Evolutionary conservation across 2,888 invertebrate genomes (phyloP), one percentile per base, ranked within the genome.

Genomic region (Cantharis rustica): DNA sequence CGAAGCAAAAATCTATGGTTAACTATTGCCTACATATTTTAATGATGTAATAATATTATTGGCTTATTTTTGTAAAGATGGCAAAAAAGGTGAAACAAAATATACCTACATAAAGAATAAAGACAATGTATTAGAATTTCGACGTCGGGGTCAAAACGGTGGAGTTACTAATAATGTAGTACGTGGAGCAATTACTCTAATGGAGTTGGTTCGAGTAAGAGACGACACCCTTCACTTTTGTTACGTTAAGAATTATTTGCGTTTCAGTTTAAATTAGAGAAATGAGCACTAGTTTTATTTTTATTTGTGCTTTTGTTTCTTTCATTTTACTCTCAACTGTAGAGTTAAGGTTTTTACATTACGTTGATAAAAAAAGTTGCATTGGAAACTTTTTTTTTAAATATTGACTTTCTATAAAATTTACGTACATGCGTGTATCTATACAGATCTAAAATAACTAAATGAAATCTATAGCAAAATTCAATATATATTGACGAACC

Each of bases 151-250:
- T 62, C 62, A 20, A 71, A 73, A 76, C 16, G 64, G 69, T 72
- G 68, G 72, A 13, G 31, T 23, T 72, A 69, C 75, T 77, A 75
- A 77, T 77, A 77, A 77, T 75, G 72, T 71, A 77, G 70, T 75
- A 74, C 74, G 81, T 82, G 81, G 78, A 76, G 83, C 82, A 83
- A 83, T 83, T 83, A 83, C 82, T 80, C 81, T 83, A 83, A 83
- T 83, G 83, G 83, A 83, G 75, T 81, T 76, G 76, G 75, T 77
- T 72, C 75, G 71, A 66, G 79, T 75, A 74, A 74, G 72, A 77
- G 71, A 75, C 74, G 75, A 72, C 77, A 75, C 78, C 76, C 71
- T 72, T 77, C 75, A 78, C 75, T 72, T 75, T 73, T 69, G 77
- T 76, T 71, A 71, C 73, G 69, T 75, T 72, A 79, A 79, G 79